Percentiles rank a stretch among this genome's conserved stretches.
phyloP scores from a whole-genome alignment of 2,888 invertebrate genomes.

The Synergus laeviventris region DNA sequence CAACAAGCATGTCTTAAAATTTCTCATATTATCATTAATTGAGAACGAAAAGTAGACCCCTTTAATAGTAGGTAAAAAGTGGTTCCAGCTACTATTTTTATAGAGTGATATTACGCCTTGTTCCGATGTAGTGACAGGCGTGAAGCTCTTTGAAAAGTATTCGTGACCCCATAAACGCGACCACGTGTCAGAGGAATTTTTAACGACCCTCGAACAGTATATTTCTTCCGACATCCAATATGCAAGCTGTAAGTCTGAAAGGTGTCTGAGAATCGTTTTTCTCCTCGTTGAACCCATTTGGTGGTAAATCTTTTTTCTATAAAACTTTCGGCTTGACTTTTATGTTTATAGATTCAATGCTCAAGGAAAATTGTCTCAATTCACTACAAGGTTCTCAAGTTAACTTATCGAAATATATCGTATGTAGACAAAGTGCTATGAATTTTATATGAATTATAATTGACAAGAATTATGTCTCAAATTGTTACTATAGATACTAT shows the following conservation, averaged over 20 bases:
- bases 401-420: no score
- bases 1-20: no score
- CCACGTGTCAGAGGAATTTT: conserved; percentile 55
- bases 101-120: conserved; percentile 1
- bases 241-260: conserved; percentile 42
- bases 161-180: conserved; percentile 42
- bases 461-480: not conserved
- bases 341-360: conserved; percentile 1
- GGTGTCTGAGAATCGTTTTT: conserved; percentile 26
- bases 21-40: no score
- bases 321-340: conserved; percentile 9
- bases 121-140: not conserved
- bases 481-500: not conserved
- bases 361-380: not conserved
- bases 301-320: not conserved
- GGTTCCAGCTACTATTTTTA: not conserved
- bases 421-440: not conserved
- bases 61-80: not conserved
- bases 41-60: not conserved
- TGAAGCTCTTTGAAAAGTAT: conserved; percentile 10
- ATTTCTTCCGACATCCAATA: conserved; percentile 58
- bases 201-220: conserved; percentile 55
- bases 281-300: conserved; percentile 19
- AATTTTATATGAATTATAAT: not conserved
- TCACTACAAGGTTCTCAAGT: no score